Percentiles rank a stretch among this genome's conserved stretches.
phyloP scores from a whole-genome alignment of 2,888 invertebrate species.

The Ptychoptera contaminata region DNA sequence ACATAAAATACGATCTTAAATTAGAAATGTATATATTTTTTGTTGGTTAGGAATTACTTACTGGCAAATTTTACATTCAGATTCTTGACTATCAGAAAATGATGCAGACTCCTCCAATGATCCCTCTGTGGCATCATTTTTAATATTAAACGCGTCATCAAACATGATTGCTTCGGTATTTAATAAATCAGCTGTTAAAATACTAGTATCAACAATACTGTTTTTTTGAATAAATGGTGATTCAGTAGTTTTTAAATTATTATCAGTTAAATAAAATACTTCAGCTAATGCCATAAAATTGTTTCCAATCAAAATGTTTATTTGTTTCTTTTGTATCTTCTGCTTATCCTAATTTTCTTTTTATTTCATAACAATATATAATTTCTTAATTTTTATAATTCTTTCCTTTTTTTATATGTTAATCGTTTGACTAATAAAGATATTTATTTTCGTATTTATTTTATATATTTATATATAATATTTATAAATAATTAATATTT shows the following conservation, averaged over 20 bases:
- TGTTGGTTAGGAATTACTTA: conserved; percentile 33
- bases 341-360: conserved; percentile 1
- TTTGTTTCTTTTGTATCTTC: conserved; percentile 1
- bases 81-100: conserved; percentile 33
- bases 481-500: neutral
- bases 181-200: conserved; percentile 9
- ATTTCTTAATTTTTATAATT: conserved; percentile 1
- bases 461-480: neutral
- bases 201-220: conserved; percentile 9
- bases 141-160: conserved; percentile 22
- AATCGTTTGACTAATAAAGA: too few species aligned
- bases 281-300: conserved; percentile 20
- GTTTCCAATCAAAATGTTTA: conserved; percentile 5
- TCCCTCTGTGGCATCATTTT: conserved; percentile 16
- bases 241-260: neutral
- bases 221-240: conserved; percentile 5
- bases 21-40: neutral
- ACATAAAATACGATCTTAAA: neutral
- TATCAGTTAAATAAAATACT: conserved; percentile 11
- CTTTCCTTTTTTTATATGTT: neutral
- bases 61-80: conserved; percentile 50
- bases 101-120: conserved; percentile 28
- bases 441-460: neutral
- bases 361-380: conserved; percentile 3
- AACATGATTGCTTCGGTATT: conserved; percentile 14